These are phyloP conservation scores for Echinometra lucunter DNA, from an alignment of 53 echinoderm and acorn worm species.

Conservation along the genomic window DNA sequence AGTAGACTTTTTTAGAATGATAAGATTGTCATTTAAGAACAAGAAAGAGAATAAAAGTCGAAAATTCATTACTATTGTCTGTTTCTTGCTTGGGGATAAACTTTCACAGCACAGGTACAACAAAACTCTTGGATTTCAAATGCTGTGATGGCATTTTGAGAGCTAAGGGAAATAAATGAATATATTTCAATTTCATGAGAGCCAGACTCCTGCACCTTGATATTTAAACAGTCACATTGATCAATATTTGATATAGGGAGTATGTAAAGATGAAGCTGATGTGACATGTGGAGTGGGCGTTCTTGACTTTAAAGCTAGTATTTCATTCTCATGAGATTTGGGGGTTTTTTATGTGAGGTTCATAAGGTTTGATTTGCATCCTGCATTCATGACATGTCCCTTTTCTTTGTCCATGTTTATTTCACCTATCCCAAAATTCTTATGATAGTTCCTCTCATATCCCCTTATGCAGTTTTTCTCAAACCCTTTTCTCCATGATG, in stretches of 20 bases:
- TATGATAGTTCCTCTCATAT: neutral
- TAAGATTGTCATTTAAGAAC: neutral
- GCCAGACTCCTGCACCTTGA: neutral
- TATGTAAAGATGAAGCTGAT: neutral
- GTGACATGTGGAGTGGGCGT: constrained; percentile 27
- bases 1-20: neutral
- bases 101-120: neutral
- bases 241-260: constrained; percentile 45
- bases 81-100: neutral
- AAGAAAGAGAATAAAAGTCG: neutral
- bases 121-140: neutral
- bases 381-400: neutral
- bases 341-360: neutral
- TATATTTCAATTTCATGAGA: constrained; percentile 22
- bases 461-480: neutral
- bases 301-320: constrained; percentile 23
- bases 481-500: neutral
- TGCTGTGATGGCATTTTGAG: neutral
- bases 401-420: neutral
- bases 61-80: neutral
- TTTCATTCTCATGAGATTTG: neutral
- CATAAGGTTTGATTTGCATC: no score
- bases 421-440: neutral
- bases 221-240: constrained; percentile 49
- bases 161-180: neutral